Evolutionary conservation across 1,140 invertebrate genomes (phyloP).

Genomic region (Lordiphosa mommai): DNA sequence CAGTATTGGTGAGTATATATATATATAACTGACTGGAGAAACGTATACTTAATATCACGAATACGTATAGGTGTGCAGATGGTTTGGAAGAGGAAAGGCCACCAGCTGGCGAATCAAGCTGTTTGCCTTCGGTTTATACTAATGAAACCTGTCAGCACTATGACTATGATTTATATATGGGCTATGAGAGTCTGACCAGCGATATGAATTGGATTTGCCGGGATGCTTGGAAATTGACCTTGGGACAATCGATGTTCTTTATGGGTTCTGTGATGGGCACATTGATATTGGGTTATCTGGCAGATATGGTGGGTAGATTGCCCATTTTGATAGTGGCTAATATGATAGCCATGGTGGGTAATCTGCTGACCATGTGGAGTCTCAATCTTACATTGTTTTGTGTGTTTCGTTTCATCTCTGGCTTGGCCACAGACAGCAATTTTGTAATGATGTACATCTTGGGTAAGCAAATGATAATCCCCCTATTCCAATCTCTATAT

Average conservation of each 20-base stretch:
- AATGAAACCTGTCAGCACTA: constrained; percentile 33
- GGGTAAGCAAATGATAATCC: constrained; percentile 67
- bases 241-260: constrained; percentile 83
- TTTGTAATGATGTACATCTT: constrained; percentile 85
- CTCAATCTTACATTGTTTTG: constrained; percentile 79
- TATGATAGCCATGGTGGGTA: constrained; percentile 81
- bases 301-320: constrained; percentile 82
- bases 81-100: background rate
- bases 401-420: constrained; percentile 81
- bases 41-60: constrained; percentile 23
- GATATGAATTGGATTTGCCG: constrained; percentile 82
- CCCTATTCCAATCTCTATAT: background rate
- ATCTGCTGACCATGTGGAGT: constrained; percentile 81
- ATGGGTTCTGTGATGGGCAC: constrained; percentile 82
- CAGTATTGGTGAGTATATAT: constrained; percentile 75
- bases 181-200: constrained; percentile 64
- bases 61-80: constrained; percentile 53
- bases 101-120: constrained; percentile 34
- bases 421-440: constrained; percentile 82
- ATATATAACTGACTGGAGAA: background rate
- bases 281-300: constrained; percentile 81
- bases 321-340: constrained; percentile 82
- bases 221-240: constrained; percentile 81
- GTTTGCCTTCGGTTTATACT: constrained; percentile 10
- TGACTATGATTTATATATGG: constrained; percentile 61